Base-by-base conservation (phyloP, 2,797 vertebrate genomes). In the Pseudocheirus occidentalis region DNA sequence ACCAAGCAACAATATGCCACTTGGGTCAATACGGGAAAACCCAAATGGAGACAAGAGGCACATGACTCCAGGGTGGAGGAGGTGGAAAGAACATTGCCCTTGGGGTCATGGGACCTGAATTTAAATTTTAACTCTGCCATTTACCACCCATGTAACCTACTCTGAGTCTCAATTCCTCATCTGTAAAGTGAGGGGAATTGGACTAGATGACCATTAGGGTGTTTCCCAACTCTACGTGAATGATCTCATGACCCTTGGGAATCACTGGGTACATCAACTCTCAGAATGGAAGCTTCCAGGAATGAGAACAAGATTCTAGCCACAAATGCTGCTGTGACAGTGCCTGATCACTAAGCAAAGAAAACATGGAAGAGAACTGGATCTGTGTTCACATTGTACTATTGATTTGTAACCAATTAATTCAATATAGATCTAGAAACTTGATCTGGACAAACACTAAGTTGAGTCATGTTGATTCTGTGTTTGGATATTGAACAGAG, bases 391-490 rank as follows among this genome's bases (percentile, higher is more conserved):
- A 91, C 95, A 95, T 50, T 94, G 96, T 96, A 96, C 96, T 95
- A 97, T 96, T 81, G 73, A 81, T 27, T 54, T 46, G 94, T 62
- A 94, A 90, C 95, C 55, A 93, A 96, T 97, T 96, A 94, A 66
- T 94, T 97, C 97, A 96, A 96, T 97, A 97, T 87, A 97, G 81
- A 97, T 95, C 73, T 95, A 96, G 95, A 97, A 90, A 95, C 96
- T 97, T 96, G 95, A 97, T 97, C 96, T 95, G 91, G 91, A 91
- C 95, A 98, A 96, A 98, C 97, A 97, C 95, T 95, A 97, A 94
- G 97, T 95, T 92, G 97, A 93, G 97, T 96, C 97, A 91, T 94
- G 95, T 95, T 96, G 96, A 97, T 97, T 97, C 97, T 91, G 96
- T 90, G 94, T 58, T 97, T 96, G 97, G 97, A 95, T 95, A 96